These are phyloP conservation scores for Hyles vespertilio DNA, from an alignment of 1,140 invertebrate genomes.

Conservation along the genomic window DNA sequence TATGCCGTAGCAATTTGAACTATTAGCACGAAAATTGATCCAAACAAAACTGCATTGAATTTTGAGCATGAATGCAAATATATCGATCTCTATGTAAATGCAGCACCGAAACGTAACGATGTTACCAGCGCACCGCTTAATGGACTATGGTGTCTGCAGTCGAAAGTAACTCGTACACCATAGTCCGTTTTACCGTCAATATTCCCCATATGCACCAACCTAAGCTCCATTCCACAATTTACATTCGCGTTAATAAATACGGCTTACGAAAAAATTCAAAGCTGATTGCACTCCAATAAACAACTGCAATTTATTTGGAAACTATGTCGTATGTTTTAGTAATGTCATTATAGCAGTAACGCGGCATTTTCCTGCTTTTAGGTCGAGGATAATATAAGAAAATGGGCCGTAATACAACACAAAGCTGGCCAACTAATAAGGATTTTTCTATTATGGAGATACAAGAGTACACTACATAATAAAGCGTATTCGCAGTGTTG, in stretches of 20 bases:
- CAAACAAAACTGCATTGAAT: conserved; percentile 32
- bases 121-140: conserved; percentile 34
- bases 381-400: not conserved
- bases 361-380: conserved; percentile 1
- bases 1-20: conserved; percentile 1
- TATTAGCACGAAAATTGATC: conserved; percentile 27
- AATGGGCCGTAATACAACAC: not conserved
- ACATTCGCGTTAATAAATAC: no score
- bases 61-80: conserved; percentile 42
- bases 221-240: no score
- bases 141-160: no score
- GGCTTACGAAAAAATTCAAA: no score
- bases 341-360: conserved; percentile 2
- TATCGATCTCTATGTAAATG: conserved; percentile 48
- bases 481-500: no score
- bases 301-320: no score
- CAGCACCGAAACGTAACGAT: conserved; percentile 40
- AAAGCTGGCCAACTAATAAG: not conserved
- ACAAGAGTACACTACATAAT: no score
- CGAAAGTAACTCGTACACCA: no score
- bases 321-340: not conserved
- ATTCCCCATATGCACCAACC: no score
- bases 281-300: no score
- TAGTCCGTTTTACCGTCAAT: no score
- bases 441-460: conserved; percentile 1